These are phyloP conservation scores for Galleria mellonella DNA, from an alignment of 1,140 invertebrate species.

Conservation along the genomic window DNA sequence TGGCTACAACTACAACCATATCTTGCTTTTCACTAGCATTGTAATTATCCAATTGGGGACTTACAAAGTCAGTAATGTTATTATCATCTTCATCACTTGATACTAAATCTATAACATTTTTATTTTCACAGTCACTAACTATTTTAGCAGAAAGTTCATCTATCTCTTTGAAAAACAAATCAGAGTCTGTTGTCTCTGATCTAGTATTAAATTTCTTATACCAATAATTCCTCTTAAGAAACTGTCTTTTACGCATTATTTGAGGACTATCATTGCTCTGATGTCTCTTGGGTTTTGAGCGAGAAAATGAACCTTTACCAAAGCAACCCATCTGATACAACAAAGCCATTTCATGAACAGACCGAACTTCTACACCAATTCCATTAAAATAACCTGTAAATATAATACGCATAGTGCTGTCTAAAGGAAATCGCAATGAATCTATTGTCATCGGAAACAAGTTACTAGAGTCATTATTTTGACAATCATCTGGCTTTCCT, in stretches of 20 bases:
- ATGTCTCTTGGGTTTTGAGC: constrained; percentile 74
- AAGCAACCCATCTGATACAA: constrained; percentile 83
- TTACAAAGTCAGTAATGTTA: constrained; percentile 17
- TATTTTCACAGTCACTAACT: constrained; percentile 37
- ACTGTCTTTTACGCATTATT: constrained; percentile 75
- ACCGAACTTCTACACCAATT: constrained; percentile 77
- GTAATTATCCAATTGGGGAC: constrained; percentile 15
- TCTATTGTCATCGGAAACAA: constrained; percentile 40
- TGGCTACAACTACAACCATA: constrained; percentile 76
- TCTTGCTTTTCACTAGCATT: constrained; percentile 43
- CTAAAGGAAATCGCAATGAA: constrained; percentile 45
- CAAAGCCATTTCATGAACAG: constrained; percentile 76
- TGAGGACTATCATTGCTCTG: constrained; percentile 53
- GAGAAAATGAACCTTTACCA: constrained; percentile 81
- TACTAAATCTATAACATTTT: constrained; percentile 53
- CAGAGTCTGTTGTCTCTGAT: constrained; percentile 38
- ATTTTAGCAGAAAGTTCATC: constrained; percentile 40
- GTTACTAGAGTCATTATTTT: constrained; percentile 45
- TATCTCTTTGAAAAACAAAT: constrained; percentile 45
- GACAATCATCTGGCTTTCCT: constrained; percentile 47
- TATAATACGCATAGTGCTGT: constrained; percentile 58
- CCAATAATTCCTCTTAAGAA: constrained; percentile 74
- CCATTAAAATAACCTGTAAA: constrained; percentile 80
- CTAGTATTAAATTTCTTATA: constrained; percentile 62
- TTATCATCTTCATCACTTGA: constrained; percentile 48